Conservation (phyloP, 2,113 vertebrate genomes). For the Dermatemys mawii region DNA sequence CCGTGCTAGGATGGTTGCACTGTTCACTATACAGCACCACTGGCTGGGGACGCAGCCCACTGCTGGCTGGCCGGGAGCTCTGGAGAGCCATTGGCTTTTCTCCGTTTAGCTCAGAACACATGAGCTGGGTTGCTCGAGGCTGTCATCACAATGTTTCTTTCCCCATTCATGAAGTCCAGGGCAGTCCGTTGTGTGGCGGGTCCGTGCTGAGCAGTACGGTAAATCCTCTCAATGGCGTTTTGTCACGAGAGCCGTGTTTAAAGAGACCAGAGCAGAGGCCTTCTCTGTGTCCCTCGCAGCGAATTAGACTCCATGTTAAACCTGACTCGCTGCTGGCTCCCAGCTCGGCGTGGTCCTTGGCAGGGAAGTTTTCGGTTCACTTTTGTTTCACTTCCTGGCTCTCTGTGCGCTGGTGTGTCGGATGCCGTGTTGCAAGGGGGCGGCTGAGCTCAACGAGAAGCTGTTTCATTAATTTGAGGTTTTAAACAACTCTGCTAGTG, state of each 20-base stretch:
- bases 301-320: not conserved
- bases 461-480: not conserved
- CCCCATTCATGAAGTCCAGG: not conserved
- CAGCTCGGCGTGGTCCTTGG: not conserved
- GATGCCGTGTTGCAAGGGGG: accelerated
- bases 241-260: not conserved
- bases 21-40: not conserved
- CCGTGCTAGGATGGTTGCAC: not conserved
- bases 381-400: accelerated
- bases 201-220: not conserved
- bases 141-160: not conserved
- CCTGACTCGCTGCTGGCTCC: not conserved
- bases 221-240: not conserved
- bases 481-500: not conserved
- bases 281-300: not conserved
- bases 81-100: not conserved
- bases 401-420: not conserved
- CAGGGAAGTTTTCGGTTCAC: not conserved
- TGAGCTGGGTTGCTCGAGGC: not conserved
- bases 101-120: not conserved
- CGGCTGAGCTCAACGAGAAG: accelerated
- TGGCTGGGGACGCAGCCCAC: not conserved
- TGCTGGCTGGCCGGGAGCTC: not conserved
- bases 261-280: not conserved
- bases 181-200: not conserved